Conservation (phyloP, 2,797 vertebrate genomes). For the Sebastes hubbsi region DNA sequence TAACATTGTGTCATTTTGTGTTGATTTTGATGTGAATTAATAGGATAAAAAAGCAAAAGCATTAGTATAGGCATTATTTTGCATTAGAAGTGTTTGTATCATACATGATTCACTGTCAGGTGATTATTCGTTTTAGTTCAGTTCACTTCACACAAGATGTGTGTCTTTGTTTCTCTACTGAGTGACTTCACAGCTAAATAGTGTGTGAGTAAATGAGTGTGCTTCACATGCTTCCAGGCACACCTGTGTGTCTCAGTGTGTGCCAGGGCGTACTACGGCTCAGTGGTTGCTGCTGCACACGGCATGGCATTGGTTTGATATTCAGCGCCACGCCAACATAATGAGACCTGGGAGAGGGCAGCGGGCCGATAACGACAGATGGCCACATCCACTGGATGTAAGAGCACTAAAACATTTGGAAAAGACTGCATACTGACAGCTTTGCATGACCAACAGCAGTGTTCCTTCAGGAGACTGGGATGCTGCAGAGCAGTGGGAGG, state of each 20-base stretch:
- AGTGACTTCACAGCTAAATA: not conserved
- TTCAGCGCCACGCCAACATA: constrained; percentile 50
- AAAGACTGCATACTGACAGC: constrained; percentile 21
- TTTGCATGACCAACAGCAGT: constrained; percentile 30
- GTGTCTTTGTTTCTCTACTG: not conserved
- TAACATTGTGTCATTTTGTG: too few species aligned
- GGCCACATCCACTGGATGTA: constrained; percentile 48
- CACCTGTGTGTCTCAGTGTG: constrained; percentile 27
- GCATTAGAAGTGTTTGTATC: not conserved
- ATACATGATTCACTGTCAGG: not conserved
- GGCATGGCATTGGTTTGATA: constrained; percentile 51
- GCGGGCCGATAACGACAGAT: constrained; percentile 55
- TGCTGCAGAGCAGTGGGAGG: constrained; percentile 36
- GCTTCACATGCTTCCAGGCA: constrained; percentile 2
- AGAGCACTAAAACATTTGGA: constrained; percentile 45
- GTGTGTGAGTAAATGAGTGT: not conserved
- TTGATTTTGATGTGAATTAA: too few species aligned
- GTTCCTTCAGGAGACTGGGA: constrained; percentile 30
- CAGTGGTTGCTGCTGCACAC: constrained; percentile 33
- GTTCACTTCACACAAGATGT: not conserved
- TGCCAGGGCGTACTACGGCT: not conserved
- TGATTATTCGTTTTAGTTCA: not conserved
- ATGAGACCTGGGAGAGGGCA: constrained; percentile 55
- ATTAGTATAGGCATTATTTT: too few species aligned
- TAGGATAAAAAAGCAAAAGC: too few species aligned